Evolutionary conservation across 2,888 invertebrate genomes (phyloP), one percentile per base, ranked within the genome.

Genomic region (Linyphia triangularis): DNA sequence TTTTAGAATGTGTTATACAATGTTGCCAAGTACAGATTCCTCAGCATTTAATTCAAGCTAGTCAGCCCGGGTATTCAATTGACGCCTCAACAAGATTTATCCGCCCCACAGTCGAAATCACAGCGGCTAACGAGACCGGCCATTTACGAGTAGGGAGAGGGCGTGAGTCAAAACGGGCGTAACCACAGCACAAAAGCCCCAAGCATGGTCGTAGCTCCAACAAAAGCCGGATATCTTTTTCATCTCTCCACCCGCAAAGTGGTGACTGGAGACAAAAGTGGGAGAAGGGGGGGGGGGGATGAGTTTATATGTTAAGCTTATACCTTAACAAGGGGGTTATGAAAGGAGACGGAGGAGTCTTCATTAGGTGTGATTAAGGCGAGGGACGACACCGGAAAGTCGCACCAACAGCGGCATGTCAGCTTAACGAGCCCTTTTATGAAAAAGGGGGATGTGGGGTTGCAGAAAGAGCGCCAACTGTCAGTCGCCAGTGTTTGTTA

Each of bases 301-400:
- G n/a, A 67, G 79, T 79, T 82, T 70, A 51, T 51, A 82, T 82
- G 82, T 59, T 59, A 72, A 57, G 82, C 59, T 43, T 51, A 24
- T 57, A 33, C 63, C 73, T 84, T 84, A 84, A 84, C 84, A 75
- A 75, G 84, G 73, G 28, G 72, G 70, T 82, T 82, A 82, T 82
- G 82, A 72, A 82, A 82, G 65, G 83, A 40, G 28, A 57, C n/a
- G n/a, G 75, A 77, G 40, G 67, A 73, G 84, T 75, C 86, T 86
- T 86, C 86, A 86, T 86, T 86, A 86, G 81, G 57, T 86, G 86
- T 86, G 86, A 86, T 86, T 86, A 86, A 81, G 86, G 73, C 81
- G 81, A 67, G 59, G 51, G 69, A 57, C 81, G 86, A 86, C 81
- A 86, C 86, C 86, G 73, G 61, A 59, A 65, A 73, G 81, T 73